phyloP scores from a whole-genome alignment of 1,140 invertebrate species.

The Eriocheir sinensis region DNA sequence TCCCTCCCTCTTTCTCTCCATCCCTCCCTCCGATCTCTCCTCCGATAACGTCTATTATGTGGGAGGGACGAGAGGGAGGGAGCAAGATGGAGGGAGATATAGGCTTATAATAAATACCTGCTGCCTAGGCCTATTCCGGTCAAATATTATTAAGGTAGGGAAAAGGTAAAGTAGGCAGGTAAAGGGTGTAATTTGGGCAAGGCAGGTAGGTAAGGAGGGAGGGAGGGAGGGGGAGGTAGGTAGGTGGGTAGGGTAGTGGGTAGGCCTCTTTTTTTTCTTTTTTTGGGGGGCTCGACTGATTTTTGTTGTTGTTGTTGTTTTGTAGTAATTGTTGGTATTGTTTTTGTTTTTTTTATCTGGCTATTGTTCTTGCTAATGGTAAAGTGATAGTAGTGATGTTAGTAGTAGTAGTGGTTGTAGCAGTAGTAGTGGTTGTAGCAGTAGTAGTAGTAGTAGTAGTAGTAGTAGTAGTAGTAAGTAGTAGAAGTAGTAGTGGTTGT shows the following conservation, averaged over 20 bases:
- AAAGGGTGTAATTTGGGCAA: neutral
- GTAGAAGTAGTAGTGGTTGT: neutral
- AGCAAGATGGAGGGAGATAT: neutral
- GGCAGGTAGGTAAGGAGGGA: no score
- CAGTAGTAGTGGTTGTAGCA: neutral
- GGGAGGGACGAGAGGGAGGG: neutral
- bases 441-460: neutral
- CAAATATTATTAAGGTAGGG: neutral
- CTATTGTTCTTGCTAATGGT: no score
- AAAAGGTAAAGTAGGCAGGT: conserved; percentile 13
- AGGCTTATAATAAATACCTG: neutral
- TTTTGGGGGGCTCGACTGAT: no score
- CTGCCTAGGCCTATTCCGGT: neutral
- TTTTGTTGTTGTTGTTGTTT: neutral
- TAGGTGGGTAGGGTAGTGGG: no score
- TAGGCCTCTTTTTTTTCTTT: conserved; percentile 5
- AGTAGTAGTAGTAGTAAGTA: conserved; percentile 25
- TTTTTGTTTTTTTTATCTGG: neutral
- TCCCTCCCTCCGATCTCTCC: neutral
- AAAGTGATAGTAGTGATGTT: no score
- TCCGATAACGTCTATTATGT: neutral
- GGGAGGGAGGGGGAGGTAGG: no score
- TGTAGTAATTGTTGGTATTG: neutral
- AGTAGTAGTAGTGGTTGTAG: neutral
- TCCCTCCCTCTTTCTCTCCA: conserved; percentile 18